These are phyloP conservation scores for Coturnix japonica DNA, from an alignment of 2,113 vertebrate species.

Conservation along the genomic window DNA sequence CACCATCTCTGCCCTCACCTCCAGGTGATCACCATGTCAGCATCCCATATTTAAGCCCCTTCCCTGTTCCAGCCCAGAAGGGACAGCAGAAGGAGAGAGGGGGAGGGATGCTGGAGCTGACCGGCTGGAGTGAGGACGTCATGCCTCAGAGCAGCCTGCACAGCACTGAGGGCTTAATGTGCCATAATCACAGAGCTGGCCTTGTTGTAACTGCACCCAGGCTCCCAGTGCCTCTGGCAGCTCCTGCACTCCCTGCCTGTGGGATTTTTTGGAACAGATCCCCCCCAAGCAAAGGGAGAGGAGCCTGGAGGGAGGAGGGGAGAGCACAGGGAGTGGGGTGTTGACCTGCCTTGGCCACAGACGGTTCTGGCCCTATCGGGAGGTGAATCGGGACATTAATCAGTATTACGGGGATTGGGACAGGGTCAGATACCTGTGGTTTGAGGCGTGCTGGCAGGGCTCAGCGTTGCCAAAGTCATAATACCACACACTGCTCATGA, in stretches of 20 bases:
- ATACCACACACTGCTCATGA: not conserved
- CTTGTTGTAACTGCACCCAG: constrained; percentile 24
- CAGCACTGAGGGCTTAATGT: constrained; percentile 27
- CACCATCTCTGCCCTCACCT: not conserved
- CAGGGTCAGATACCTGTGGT: constrained; percentile 58
- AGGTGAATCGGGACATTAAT: constrained; percentile 27
- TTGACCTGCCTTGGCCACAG: rapidly evolving
- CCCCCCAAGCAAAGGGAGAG: not conserved
- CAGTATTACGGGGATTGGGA: not conserved
- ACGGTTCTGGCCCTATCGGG: not conserved
- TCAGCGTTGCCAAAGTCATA: not conserved
- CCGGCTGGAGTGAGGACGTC: not conserved
- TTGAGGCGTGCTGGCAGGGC: constrained; percentile 2
- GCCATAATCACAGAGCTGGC: constrained; percentile 13
- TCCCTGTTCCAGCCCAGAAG: not conserved
- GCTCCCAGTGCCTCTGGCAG: not conserved
- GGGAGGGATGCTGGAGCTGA: not conserved
- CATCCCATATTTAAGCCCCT: not conserved
- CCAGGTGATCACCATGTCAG: not conserved
- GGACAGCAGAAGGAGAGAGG: not conserved
- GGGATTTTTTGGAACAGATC: not conserved
- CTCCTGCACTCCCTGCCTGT: not conserved
- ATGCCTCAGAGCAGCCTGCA: not conserved
- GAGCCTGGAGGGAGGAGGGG: not conserved
- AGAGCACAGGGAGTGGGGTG: no score